Conservation (phyloP, 2,888 invertebrate genomes). For the Ochropacha duplaris region DNA sequence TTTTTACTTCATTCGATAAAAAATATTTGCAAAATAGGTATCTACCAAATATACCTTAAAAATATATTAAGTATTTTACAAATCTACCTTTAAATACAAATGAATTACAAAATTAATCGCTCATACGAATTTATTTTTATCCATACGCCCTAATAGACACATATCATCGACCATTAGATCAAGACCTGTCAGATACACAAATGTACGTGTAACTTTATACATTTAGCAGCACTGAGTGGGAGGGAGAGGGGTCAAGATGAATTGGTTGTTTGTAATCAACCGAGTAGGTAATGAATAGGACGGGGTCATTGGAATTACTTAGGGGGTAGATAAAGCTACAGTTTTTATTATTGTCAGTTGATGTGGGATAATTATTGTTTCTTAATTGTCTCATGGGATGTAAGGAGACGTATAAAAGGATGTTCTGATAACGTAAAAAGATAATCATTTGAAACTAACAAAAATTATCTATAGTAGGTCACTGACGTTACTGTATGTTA, state of each 20-base stretch:
- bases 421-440: constrained; percentile 11
- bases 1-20: no score
- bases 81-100: constrained; percentile 1
- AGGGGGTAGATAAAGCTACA: constrained; percentile 69
- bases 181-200: constrained; percentile 21
- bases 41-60: no score
- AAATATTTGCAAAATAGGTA: no score
- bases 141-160: constrained; percentile 27
- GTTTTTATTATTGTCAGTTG: constrained; percentile 72
- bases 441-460: background rate
- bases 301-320: constrained; percentile 72
- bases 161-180: constrained; percentile 35
- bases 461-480: no score
- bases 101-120: constrained; percentile 15
- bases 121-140: constrained; percentile 10
- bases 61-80: background rate
- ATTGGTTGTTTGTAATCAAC: constrained; percentile 67
- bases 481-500: no score
- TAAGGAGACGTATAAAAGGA: background rate
- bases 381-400: constrained; percentile 22
- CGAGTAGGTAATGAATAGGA: constrained; percentile 50
- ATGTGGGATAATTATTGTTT: constrained; percentile 55
- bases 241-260: constrained; percentile 41
- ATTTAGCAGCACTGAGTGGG: constrained; percentile 39
- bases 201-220: constrained; percentile 15